A percentile compares a stretch with the other conserved stretches of the same genome.
phyloP scores from a whole-genome alignment of 1,140 invertebrate species.

The Lepidurus packardi region DNA sequence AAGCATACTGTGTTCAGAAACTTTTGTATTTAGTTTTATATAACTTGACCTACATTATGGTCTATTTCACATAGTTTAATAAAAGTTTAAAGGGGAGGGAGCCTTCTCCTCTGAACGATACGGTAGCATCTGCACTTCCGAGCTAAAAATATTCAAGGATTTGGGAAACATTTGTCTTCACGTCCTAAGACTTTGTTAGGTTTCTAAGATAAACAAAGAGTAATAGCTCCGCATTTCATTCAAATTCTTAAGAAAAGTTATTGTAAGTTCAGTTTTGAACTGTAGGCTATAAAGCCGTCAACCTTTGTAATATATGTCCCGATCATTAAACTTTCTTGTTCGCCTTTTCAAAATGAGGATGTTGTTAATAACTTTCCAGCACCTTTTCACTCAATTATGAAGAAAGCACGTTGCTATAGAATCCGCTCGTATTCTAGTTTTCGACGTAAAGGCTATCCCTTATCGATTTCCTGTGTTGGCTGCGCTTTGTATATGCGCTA shows the following conservation, averaged over 20 bases:
- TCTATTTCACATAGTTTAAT: too few relatives aligned
- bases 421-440: neutral
- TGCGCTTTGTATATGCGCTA: neutral
- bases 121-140: neutral
- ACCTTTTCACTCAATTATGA: neutral
- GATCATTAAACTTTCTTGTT: neutral
- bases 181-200: neutral
- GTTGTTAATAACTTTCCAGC: neutral
- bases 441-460: neutral
- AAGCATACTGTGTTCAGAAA: too few relatives aligned
- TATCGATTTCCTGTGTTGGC: neutral
- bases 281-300: too few relatives aligned
- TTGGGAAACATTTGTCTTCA: conserved; percentile 5
- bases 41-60: too few relatives aligned
- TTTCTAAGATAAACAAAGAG: neutral
- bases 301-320: too few relatives aligned
- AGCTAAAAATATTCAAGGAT: neutral
- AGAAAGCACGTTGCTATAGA: neutral
- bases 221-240: too few relatives aligned
- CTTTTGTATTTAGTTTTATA: too few relatives aligned
- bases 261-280: too few relatives aligned
- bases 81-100: too few relatives aligned
- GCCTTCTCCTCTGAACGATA: too few relatives aligned
- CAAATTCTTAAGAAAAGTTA: too few relatives aligned
- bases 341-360: neutral